Evolutionary conservation across 2,113 vertebrate species (phyloP), one percentile per base, ranked within the genome.

Genomic region (Paraplagusia blochii): DNA sequence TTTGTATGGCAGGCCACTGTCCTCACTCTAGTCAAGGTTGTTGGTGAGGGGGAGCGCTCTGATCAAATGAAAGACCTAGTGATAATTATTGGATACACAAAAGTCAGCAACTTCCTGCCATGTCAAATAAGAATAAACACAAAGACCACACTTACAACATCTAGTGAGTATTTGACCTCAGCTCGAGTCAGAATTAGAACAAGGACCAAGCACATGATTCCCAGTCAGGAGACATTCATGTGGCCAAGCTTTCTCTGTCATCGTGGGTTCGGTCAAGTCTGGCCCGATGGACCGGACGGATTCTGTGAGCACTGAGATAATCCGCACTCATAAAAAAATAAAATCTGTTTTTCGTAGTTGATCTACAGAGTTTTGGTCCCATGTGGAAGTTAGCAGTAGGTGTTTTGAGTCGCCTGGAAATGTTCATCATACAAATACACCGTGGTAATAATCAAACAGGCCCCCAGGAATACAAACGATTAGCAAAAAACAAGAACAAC

Each of bases 291-390:
- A 35, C 46, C 33, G 35, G 51, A 49, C 46, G 43, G n/a, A 56
- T 73, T 52, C n/a, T 60, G 15, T 70, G 38, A 40, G 22, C 22
- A 29, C 43, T n/a, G 44, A 53, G 47, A 53, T 71, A 59, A 75
- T 60, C 50, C 39, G 66, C 47, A 77, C 16, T 74, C 69, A 79
- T 56, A 80, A 75, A 77, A 51, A 84, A 70, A 84, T 76, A 80
- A 83, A 77, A 47, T 59, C 73, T 61, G 46, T 72, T 79, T 12
- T 72, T 61, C 73, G 35, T 53, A 60, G 34, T 71, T 44, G 43
- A 75, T 72, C 44, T 61, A 53, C 69, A 60, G 70, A 66, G 46
- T 64, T 83, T 85, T 87, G 86, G 86, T 86, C 81, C 86, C 77
- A 58, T 49, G 64, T 70, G 56, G 35, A 74, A 56, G 74, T 73